These are phyloP conservation scores for Hydrolagus colliei DNA, from an alignment of 2,797 vertebrate species.

Conservation along the genomic window DNA sequence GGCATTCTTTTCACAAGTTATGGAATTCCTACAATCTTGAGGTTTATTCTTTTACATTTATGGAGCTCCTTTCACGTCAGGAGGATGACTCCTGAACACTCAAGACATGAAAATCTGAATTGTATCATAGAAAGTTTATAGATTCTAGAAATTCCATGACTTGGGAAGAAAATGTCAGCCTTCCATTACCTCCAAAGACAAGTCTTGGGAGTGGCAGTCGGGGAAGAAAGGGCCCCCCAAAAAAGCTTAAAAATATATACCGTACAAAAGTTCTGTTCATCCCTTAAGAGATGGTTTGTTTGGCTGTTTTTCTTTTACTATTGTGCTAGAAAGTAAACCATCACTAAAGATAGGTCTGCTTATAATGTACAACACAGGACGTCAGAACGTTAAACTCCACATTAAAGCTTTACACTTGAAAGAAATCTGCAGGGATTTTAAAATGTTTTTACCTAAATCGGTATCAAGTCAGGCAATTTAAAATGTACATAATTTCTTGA, in stretches of 20 bases:
- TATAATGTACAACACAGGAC: not conserved
- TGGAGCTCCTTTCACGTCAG: too few species aligned
- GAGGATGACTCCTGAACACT: too few species aligned
- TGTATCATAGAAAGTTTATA: not conserved
- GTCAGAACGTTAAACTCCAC: not conserved
- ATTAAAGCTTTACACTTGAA: not conserved
- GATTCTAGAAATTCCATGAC: not conserved
- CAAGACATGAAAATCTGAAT: too few species aligned
- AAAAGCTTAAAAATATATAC: not conserved
- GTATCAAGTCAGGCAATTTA: not conserved
- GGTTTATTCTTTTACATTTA: too few species aligned
- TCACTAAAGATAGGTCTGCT: not conserved
- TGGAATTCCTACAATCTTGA: too few species aligned
- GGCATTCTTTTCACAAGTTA: too few species aligned
- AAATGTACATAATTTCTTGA: conserved; percentile 3
- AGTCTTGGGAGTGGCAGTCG: not conserved
- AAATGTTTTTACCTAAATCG: not conserved
- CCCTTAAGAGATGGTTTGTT: not conserved
- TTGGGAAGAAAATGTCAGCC: not conserved
- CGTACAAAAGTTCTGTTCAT: not conserved
- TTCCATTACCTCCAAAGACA: not conserved
- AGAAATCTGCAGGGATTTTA: not conserved
- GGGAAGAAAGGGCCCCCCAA: not conserved
- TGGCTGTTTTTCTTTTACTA: not conserved
- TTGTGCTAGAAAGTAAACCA: not conserved